phyloP scores from a whole-genome alignment of 2,797 vertebrate genomes.

The Chiloscyllium punctatum region DNA sequence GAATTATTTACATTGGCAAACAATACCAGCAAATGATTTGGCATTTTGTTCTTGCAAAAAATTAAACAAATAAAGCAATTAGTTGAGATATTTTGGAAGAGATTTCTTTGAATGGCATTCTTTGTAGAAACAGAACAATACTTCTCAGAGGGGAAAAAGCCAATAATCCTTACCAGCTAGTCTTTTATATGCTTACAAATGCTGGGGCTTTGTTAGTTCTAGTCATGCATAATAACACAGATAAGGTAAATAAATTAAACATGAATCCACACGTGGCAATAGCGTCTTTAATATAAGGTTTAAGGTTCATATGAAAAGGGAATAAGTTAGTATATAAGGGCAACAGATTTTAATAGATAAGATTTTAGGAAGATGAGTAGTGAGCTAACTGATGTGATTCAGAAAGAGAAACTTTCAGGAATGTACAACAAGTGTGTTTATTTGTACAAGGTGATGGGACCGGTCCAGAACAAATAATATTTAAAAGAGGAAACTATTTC shows the following conservation, averaged over 20 bases:
- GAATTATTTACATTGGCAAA: background rate
- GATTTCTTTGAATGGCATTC: background rate
- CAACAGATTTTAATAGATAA: background rate
- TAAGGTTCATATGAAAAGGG: background rate
- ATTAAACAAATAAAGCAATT: background rate
- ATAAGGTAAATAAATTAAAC: background rate
- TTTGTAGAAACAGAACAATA: background rate
- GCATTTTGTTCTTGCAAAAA: background rate
- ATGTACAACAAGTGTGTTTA: background rate
- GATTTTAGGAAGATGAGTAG: background rate
- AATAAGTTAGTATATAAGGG: background rate
- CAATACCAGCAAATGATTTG: background rate
- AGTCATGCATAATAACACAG: background rate
- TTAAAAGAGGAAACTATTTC: background rate
- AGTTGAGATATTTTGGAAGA: background rate
- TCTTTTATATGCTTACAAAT: background rate
- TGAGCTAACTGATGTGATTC: background rate
- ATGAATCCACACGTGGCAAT: background rate
- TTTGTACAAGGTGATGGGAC: background rate
- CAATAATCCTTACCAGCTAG: background rate
- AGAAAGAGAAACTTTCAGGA: background rate
- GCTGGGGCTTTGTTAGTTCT: background rate
- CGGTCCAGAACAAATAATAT: background rate
- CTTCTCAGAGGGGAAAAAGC: background rate
- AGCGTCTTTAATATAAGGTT: background rate